phyloP scores from a whole-genome alignment of 2,888 invertebrate species.

The Zonitis immaculata region DNA sequence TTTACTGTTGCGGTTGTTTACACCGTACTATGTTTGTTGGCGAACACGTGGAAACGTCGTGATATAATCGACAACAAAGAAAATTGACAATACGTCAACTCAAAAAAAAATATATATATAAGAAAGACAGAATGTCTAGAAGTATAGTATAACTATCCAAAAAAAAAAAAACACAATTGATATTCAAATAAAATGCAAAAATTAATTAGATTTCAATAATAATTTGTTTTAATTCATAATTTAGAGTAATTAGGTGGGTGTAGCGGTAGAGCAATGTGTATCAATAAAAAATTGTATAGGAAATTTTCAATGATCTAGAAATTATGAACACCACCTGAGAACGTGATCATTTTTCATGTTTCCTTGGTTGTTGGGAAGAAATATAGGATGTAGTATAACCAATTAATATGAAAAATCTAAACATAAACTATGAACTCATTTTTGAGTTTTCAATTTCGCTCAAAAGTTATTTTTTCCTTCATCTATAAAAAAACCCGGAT shows the following conservation, averaged over 20 bases:
- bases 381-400: neutral
- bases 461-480: too few species aligned
- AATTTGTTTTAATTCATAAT: too few species aligned
- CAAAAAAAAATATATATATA: neutral
- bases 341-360: constrained; percentile 18
- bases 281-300: too few species aligned
- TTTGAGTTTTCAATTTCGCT: neutral
- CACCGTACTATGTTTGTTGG: constrained; percentile 20
- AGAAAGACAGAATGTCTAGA: neutral
- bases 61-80: constrained; percentile 16
- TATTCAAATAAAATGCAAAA: too few species aligned
- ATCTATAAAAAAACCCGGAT: neutral
- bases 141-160: too few species aligned
- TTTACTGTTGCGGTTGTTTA: constrained; percentile 30
- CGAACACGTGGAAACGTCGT: constrained; percentile 22
- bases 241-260: too few species aligned
- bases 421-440: neutral
- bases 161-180: too few species aligned
- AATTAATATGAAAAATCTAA: neutral
- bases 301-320: neutral
- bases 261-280: too few species aligned
- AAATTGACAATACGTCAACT: constrained; percentile 10
- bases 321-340: constrained; percentile 15
- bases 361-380: constrained; percentile 3
- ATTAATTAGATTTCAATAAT: too few species aligned